Base-by-base conservation (phyloP, 2,888 invertebrate species). In the Cistogaster globosa region DNA sequence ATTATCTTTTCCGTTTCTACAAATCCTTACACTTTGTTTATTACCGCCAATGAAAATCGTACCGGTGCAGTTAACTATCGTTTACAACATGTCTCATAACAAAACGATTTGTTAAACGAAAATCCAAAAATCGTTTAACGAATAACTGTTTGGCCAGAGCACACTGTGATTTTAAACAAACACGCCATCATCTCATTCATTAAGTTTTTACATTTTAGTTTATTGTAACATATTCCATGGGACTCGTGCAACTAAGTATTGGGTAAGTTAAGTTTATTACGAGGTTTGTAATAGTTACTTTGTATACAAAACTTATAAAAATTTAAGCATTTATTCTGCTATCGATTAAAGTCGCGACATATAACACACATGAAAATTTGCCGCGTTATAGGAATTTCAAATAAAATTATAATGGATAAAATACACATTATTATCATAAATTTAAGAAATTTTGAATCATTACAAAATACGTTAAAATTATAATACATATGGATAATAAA, bases 151-250 rank as follows among this genome's bases (percentile, higher is more conserved):
- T 58, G 7, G 18, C 32, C 18, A 51, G 36, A 58, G 62, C 57
- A 55, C 53, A 58, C n/a, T 20, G 68, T 72, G 72, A 81, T 84
- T 77, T 81, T 78, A 84, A 81, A 84, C 81, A 81, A 81, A 84
- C 84, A 84, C 84, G 81, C 84, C 74, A 81, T 81, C 81, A 77
- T 74, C 74, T 84, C 84, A 81, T 84, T 84, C 84, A 81, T 84
- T 84, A 81, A 63, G 77, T 63, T 78, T 74, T 65, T 80, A 77
- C 81, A 74, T 84, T 81, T 84, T 57, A 63, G 53, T 78, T 78
- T 68, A 74, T 68, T 68, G 22, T 72, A 63, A 36, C 22, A 77
- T 68, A 26, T 18, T 68, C 26, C 32, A 55, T 55, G 36, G 11
- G 14, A 16, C 16, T 38, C 0, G 1, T 8, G 18, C 11, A 20